Conservation (phyloP, 2,888 invertebrate species). For the Lomographa bimaculata region DNA sequence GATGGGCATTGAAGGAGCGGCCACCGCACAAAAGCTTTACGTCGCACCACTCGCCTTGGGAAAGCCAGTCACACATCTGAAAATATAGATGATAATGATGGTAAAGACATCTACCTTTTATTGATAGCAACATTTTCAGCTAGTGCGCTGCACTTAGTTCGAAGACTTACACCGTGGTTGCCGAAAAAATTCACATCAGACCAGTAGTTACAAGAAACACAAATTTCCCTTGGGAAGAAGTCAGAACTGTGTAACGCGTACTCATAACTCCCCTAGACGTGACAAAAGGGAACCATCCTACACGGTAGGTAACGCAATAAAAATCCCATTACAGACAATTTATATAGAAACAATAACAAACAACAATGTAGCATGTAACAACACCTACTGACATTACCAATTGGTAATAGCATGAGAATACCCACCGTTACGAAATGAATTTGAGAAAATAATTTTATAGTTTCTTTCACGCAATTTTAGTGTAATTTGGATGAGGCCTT, state of each 20-base stretch:
- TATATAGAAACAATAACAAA: conserved; percentile 19
- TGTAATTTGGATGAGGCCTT: conserved; percentile 47
- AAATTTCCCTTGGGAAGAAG: too few species aligned
- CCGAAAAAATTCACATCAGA: too few species aligned
- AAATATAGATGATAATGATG: too few species aligned
- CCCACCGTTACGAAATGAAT: conserved; percentile 46
- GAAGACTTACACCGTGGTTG: too few species aligned
- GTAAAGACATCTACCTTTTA: too few species aligned
- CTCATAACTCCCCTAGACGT: too few species aligned
- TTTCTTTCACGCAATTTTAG: conserved; percentile 47
- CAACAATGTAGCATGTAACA: conserved; percentile 19
- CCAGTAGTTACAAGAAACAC: too few species aligned
- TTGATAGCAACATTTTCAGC: not conserved
- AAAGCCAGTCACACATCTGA: conserved; percentile 74
- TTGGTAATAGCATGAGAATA: conserved; percentile 43
- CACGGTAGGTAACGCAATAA: conserved; percentile 17
- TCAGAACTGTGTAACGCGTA: too few species aligned
- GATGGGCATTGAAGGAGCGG: conserved; percentile 85
- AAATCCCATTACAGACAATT: conserved; percentile 17
- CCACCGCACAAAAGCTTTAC: conserved; percentile 86
- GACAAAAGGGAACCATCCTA: not conserved
- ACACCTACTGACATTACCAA: conserved; percentile 25
- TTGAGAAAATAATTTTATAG: conserved; percentile 43
- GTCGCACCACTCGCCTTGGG: conserved; percentile 80
- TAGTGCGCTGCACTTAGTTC: too few species aligned